phyloP scores from a whole-genome alignment of 2,888 invertebrate species.

The Meganola albula region DNA sequence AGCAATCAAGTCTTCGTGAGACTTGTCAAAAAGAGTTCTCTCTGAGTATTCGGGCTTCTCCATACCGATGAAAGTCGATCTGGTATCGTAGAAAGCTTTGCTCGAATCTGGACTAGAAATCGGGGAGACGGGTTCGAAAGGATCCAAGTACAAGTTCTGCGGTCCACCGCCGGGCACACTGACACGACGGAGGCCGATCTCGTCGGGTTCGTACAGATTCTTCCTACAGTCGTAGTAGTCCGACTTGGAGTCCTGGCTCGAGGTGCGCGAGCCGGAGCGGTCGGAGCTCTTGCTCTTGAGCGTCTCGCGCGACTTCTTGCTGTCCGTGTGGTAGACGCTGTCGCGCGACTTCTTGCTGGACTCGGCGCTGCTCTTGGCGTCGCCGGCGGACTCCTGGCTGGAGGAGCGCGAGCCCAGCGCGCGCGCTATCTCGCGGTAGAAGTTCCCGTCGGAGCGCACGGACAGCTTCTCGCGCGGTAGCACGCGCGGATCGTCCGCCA shows the following conservation, averaged over 20 bases:
- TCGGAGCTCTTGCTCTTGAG: slow-evolving; percentile 80
- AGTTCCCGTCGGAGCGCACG: slow-evolving; percentile 84
- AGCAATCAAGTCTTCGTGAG: slow-evolving; percentile 78
- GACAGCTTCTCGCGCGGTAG: slow-evolving; percentile 84
- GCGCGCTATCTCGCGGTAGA: slow-evolving; percentile 83
- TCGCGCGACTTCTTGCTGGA: slow-evolving; percentile 81
- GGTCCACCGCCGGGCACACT: slow-evolving; percentile 53
- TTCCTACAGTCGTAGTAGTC: slow-evolving; percentile 83
- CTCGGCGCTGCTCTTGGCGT: slow-evolving; percentile 81
- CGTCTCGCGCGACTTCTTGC: slow-evolving; percentile 81
- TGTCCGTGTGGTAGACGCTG: slow-evolving; percentile 81
- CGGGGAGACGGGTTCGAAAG: slow-evolving; percentile 72
- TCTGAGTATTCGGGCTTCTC: slow-evolving; percentile 71
- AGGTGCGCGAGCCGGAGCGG: slow-evolving; percentile 79
- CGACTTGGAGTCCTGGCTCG: slow-evolving; percentile 84
- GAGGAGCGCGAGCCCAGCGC: slow-evolving; percentile 81
- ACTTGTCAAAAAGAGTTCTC: slow-evolving; percentile 73
- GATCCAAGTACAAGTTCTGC: slow-evolving; percentile 64
- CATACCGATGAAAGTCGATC: slow-evolving; percentile 61
- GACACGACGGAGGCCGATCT: slow-evolving; percentile 47
- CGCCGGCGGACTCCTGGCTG: slow-evolving; percentile 83
- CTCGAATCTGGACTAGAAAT: slow-evolving; percentile 83
- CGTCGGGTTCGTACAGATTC: slow-evolving; percentile 61
- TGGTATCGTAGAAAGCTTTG: slow-evolving; percentile 79
- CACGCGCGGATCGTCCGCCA: slow-evolving; percentile 86